phyloP scores from a whole-genome alignment of 2,113 vertebrate genomes.

The Malurus alboscapulatus region DNA sequence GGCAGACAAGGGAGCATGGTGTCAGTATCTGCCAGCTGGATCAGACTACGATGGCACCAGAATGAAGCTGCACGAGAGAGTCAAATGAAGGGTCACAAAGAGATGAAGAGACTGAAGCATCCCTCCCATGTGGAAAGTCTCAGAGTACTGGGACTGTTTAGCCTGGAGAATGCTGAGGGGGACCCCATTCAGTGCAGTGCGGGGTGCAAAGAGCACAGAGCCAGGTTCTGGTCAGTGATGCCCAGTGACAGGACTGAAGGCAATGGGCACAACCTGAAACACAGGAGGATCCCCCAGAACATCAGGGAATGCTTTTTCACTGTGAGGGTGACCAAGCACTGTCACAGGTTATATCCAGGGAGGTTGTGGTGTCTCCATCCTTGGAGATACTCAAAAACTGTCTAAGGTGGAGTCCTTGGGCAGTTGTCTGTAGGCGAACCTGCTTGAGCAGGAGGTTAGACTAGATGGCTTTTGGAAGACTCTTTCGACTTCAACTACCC shows the following conservation, averaged over 20 bases:
- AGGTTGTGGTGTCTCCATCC: background rate
- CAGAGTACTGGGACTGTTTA: background rate
- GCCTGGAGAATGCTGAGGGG: background rate
- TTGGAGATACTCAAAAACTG: background rate
- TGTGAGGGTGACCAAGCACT: fast-evolving
- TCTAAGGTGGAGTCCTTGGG: background rate
- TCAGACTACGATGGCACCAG: background rate
- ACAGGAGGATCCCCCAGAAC: background rate
- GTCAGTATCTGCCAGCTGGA: background rate
- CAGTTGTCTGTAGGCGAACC: background rate
- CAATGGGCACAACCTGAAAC: background rate
- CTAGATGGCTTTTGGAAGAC: background rate
- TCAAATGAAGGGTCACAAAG: background rate
- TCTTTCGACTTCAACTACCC: background rate
- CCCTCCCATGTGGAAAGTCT: background rate
- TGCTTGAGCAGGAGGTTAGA: background rate
- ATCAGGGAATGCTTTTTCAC: background rate
- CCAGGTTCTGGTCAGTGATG: background rate
- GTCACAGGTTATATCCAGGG: background rate
- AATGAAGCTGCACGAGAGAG: background rate
- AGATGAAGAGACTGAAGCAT: background rate
- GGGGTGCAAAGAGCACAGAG: background rate
- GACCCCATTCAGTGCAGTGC: no score
- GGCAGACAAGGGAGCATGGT: background rate
- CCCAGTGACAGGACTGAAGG: background rate